Evolutionary conservation across 2,888 invertebrate genomes (phyloP), one percentile per base, ranked within the genome.

Genomic region (Leptinotarsa rubiginosa): DNA sequence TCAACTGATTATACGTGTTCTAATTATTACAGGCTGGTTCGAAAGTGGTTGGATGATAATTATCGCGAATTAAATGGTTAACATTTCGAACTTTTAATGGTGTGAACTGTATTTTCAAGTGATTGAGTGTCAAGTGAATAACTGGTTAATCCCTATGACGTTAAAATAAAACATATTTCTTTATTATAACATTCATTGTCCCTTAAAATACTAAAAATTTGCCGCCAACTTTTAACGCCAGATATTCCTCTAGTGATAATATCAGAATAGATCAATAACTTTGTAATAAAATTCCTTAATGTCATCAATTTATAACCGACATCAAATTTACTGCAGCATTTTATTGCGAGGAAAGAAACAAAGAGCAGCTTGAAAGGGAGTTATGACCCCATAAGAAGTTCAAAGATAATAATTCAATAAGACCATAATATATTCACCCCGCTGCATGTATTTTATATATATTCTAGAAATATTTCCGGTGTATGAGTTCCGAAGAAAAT

Each of bases 361-460:
- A 71, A 72, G 20, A 72, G 20, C 59, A 67, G 20, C 20, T 22
- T 22, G 13, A 56, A 56, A 56, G 56, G 10, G 22, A 56, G 22
- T 56, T 56, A 56, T 56, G 15, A 22, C 22, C 56, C 22, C 20
- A 13, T 20, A 56, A 56, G 56, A 50, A 50, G 13, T 50, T 70
- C 54, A 20, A n/a, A 50, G 70, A 70, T 65, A 70, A 70, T 70
- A 70, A 70, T 70, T 70, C 70, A 70, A 70, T 70, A 70, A 71
- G 66, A 15, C 47, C 18, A 59, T 67, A 72, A 72, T 67, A 49
- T 72, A 72, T 72, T 66, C 72, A 72, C 66, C 66, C 56, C 66
- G 20, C 47, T 56, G 15, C 22, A 15, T 56, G 18, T 56, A 56
- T 56, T 7, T 1, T 31, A 31, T 7, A 31, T 56, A 13, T 20